phyloP scores from a whole-genome alignment of 2,888 invertebrate genomes.

The Cryptocheilus praepositus region DNA sequence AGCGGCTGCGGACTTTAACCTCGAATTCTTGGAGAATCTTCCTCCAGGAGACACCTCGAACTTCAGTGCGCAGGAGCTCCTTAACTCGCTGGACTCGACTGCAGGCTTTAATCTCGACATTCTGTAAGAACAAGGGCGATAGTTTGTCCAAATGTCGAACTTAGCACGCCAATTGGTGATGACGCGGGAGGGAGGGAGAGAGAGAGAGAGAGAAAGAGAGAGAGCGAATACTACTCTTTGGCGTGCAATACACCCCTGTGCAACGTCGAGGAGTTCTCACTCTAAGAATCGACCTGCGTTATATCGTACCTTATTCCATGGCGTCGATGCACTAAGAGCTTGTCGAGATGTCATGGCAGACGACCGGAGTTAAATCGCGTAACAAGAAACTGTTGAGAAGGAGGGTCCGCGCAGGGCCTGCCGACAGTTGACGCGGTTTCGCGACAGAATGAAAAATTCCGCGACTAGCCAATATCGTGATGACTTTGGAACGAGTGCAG shows the following conservation, averaged over 20 bases:
- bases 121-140: constrained; percentile 59
- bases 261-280: not conserved
- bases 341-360: no score
- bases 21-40: constrained; percentile 91
- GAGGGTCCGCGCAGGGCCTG: no score
- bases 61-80: constrained; percentile 88
- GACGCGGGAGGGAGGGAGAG: constrained; percentile 24
- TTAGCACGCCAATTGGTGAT: constrained; percentile 27
- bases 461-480: no score
- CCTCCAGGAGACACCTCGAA: constrained; percentile 84
- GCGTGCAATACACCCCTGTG: constrained; percentile 9
- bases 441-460: no score
- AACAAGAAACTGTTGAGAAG: no score
- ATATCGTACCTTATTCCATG: no score
- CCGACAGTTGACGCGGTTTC: no score
- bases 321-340: no score
- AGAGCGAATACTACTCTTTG: constrained; percentile 27
- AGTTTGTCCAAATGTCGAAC: constrained; percentile 39
- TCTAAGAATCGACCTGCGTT: not conserved
- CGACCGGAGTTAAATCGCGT: no score
- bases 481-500: no score
- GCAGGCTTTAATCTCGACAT: constrained; percentile 76
- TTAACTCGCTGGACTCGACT: constrained; percentile 88
- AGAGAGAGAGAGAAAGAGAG: constrained; percentile 28
- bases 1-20: constrained; percentile 81